Conservation (phyloP, 2,888 invertebrate genomes). For the Metacarcinus magister region DNA sequence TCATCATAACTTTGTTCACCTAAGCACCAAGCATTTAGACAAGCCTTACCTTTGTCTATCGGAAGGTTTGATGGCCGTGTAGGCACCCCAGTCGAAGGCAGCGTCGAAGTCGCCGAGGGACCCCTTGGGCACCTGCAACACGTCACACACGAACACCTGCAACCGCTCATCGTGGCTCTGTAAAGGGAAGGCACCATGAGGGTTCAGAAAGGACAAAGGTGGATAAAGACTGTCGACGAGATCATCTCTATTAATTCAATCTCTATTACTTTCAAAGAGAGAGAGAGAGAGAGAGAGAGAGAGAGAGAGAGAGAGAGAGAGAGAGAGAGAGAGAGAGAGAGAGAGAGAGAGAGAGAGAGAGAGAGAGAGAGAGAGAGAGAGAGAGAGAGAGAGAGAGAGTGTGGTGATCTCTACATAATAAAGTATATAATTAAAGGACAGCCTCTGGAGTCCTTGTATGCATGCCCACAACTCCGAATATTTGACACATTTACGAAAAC, state of each 20-base stretch:
- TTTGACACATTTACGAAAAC: neutral
- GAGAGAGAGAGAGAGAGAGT: neutral
- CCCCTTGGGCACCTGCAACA: conserved; percentile 83
- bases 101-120: conserved; percentile 83
- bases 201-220: neutral
- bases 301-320: neutral
- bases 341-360: no score
- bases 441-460: no score
- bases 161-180: conserved; percentile 82
- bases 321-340: neutral
- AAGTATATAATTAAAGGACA: no score
- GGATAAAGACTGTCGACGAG: neutral
- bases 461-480: neutral
- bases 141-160: conserved; percentile 83
- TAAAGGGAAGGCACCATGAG: neutral
- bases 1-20: neutral
- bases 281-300: no score
- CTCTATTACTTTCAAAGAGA: no score
- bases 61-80: conserved; percentile 83
- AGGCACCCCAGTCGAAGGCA: conserved; percentile 83
- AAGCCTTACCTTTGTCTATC: conserved; percentile 77
- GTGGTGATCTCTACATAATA: no score
- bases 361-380: no score
- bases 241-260: no score
- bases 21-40: neutral